These are phyloP conservation scores for Charanyca ferruginea DNA, from an alignment of 2,888 invertebrate species.

Conservation along the genomic window DNA sequence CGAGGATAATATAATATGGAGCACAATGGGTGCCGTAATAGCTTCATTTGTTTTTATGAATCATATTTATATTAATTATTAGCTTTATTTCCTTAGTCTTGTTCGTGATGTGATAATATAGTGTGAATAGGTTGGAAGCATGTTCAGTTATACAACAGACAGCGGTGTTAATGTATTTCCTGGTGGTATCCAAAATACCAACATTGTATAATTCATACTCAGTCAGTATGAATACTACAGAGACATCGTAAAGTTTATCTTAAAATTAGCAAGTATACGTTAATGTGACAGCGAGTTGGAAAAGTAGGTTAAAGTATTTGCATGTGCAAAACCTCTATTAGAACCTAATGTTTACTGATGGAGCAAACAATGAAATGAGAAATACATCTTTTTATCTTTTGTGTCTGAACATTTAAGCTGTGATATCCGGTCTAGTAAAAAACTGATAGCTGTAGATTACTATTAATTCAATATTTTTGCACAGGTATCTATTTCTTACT, in stretches of 20 bases:
- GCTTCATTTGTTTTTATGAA: slow-evolving; percentile 70
- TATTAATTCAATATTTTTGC: not conserved
- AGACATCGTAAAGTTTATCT: slow-evolving; percentile 33
- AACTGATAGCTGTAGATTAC: not conserved
- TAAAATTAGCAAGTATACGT: slow-evolving; percentile 41
- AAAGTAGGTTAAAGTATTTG: slow-evolving; percentile 49
- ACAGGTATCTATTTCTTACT: not conserved
- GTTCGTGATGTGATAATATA: slow-evolving; percentile 56
- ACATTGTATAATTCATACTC: slow-evolving; percentile 34
- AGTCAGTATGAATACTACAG: slow-evolving; percentile 16
- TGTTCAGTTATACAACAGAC: slow-evolving; percentile 29
- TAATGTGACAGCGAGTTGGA: slow-evolving; percentile 32
- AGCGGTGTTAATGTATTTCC: slow-evolving; percentile 27
- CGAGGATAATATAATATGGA: slow-evolving; percentile 63
- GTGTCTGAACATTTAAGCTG: not conserved
- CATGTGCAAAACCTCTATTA: slow-evolving; percentile 49
- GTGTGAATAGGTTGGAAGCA: slow-evolving; percentile 46
- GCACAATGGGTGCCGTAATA: slow-evolving; percentile 67
- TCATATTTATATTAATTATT: slow-evolving; percentile 66
- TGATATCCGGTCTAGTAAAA: slow-evolving; percentile 32
- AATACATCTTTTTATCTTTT: slow-evolving; percentile 27
- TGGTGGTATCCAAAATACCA: slow-evolving; percentile 31
- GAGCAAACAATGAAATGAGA: slow-evolving; percentile 31
- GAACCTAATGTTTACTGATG: slow-evolving; percentile 36
- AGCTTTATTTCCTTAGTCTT: slow-evolving; percentile 53